phyloP scores from a whole-genome alignment of 2,113 vertebrate genomes.

The Hypanus sabinus region DNA sequence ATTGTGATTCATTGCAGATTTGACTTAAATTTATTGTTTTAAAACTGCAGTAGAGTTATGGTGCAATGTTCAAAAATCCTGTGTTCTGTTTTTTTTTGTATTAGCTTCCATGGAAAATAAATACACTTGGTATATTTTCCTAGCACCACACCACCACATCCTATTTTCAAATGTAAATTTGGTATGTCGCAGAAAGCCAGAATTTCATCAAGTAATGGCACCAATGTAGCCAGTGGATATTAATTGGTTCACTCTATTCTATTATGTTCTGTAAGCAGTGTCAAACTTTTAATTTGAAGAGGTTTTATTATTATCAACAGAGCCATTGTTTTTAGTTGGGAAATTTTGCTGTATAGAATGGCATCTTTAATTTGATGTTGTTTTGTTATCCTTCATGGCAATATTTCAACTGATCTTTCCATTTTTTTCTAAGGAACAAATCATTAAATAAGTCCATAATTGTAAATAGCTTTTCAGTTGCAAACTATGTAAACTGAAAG shows the following conservation, averaged over 20 bases:
- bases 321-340: not conserved
- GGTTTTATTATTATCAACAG: not conserved
- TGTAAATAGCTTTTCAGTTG: too few relatives aligned
- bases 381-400: not conserved
- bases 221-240: not conserved
- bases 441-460: too few relatives aligned
- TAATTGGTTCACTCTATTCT: not conserved
- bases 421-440: too few relatives aligned
- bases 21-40: not conserved
- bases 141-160: not conserved
- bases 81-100: not conserved
- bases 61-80: not conserved
- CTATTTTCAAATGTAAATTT: conserved; percentile 16
- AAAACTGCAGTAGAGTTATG: not conserved
- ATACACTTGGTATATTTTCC: not conserved
- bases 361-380: not conserved
- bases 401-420: not conserved
- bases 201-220: not conserved
- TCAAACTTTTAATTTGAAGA: not conserved
- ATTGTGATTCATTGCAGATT: not conserved
- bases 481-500: too few relatives aligned
- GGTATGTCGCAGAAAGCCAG: not conserved
- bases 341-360: not conserved
- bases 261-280: not conserved
- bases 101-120: not conserved